These are phyloP conservation scores for Sogatella furcifera DNA, from an alignment of 1,140 invertebrate genomes.

Conservation along the genomic window DNA sequence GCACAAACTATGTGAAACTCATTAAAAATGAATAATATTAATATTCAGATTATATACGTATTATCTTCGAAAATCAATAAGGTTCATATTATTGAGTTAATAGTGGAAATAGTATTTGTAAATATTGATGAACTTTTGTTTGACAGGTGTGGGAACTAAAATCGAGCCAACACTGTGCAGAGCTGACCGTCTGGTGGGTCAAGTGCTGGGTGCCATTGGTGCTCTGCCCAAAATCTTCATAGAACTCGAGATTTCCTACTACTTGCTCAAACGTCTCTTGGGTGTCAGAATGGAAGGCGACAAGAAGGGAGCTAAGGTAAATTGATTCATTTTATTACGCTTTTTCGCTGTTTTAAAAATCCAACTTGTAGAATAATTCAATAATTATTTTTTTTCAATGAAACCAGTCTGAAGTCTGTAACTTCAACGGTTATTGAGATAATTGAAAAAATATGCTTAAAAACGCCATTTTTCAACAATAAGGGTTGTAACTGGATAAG, in stretches of 20 bases:
- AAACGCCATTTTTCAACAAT: no score
- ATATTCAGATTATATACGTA: no score
- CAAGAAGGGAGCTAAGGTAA: conserved; percentile 94
- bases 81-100: neutral
- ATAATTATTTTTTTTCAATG: no score
- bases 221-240: conserved; percentile 95
- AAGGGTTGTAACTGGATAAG: no score
- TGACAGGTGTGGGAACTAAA: conserved; percentile 88
- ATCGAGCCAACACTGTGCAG: conserved; percentile 97
- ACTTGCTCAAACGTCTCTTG: conserved; percentile 85
- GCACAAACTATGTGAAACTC: no score
- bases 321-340: neutral
- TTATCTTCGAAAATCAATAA: no score
- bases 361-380: no score
- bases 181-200: conserved; percentile 95
- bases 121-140: conserved; percentile 2
- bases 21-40: no score
- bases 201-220: conserved; percentile 95
- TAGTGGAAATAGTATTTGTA: neutral
- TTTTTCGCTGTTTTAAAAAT: no score
- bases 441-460: no score
- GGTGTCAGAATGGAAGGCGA: conserved; percentile 98
- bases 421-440: no score
- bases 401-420: no score
- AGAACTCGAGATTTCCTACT: conserved; percentile 97